Percentiles rank a stretch among this genome's conserved stretches.
Conservation (phyloP, 37 sponge, comb jelly and placozoan genomes). For the Axinella damicornis region DNA sequence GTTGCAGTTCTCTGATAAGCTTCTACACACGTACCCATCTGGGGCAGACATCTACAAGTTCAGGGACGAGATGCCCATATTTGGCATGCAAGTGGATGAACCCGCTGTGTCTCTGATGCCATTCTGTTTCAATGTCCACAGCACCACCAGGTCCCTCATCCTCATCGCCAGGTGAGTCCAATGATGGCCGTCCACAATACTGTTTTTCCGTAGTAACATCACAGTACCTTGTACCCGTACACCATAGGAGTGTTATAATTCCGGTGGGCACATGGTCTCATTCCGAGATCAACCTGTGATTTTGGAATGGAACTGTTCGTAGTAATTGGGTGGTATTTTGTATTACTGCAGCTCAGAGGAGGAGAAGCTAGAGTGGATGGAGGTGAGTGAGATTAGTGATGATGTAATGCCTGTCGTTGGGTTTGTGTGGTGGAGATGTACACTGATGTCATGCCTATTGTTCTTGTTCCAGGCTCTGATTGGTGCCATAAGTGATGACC, state of each 20-base stretch:
- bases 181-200: too few species aligned
- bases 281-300: too few species aligned
- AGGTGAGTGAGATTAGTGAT: too few species aligned
- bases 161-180: slow-evolving; percentile 71
- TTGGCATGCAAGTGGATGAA: slow-evolving; percentile 61
- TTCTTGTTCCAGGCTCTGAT: slow-evolving; percentile 18
- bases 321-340: too few species aligned
- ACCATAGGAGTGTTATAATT: too few species aligned
- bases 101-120: slow-evolving; percentile 68
- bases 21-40: slow-evolving; percentile 69
- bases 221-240: too few species aligned
- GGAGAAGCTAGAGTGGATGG: slow-evolving; percentile 83
- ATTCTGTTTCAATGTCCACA: slow-evolving; percentile 70
- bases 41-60: slow-evolving; percentile 64
- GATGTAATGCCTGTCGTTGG: too few species aligned
- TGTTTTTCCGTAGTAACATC: too few species aligned
- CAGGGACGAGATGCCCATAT: slow-evolving; percentile 71
- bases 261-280: too few species aligned
- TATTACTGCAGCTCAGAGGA: slow-evolving; percentile 62
- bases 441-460: background rate
- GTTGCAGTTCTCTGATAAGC: slow-evolving; percentile 85
- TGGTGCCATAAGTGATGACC: slow-evolving; percentile 25
- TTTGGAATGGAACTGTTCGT: too few species aligned
- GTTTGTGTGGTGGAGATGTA: too few species aligned
- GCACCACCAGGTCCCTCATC: slow-evolving; percentile 71